Conservation (phyloP, 1,140 invertebrate genomes). For the Aphidius ervi region DNA sequence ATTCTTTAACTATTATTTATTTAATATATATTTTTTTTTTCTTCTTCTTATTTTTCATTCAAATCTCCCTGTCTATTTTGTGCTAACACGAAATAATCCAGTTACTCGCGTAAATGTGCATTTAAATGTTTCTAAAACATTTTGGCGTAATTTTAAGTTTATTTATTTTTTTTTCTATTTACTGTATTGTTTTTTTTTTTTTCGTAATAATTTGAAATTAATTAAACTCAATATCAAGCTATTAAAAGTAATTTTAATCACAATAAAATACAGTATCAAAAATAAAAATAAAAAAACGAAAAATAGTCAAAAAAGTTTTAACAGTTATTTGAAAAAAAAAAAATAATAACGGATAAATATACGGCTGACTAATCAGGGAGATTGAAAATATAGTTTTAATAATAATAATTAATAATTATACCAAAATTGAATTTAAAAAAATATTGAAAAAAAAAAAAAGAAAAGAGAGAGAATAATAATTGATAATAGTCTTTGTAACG, state of each 20-base stretch:
- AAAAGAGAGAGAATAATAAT: constrained; percentile 9
- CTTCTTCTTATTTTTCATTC: background rate
- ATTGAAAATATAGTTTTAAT: background rate
- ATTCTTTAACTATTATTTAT: background rate
- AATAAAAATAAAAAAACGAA: background rate
- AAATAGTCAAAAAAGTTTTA: background rate
- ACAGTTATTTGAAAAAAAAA: background rate
- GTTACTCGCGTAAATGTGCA: constrained; percentile 12
- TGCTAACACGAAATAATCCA: constrained; percentile 19
- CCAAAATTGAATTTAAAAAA: constrained; percentile 2
- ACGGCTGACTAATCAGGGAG: constrained; percentile 4
- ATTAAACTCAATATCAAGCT: too few species aligned
- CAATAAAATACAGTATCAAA: background rate
- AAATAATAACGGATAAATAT: constrained; percentile 10
- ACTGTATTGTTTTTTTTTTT: too few species aligned
- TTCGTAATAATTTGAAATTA: too few species aligned
- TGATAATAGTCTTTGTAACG: constrained; percentile 11
- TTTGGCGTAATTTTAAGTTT: background rate
- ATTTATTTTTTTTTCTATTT: background rate
- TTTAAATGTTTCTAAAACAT: background rate
- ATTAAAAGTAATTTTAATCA: too few species aligned
- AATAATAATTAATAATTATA: constrained; percentile 7
- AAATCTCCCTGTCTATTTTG: background rate
- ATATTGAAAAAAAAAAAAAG: background rate
- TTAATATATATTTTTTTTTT: background rate